Evolutionary conservation across 2,888 invertebrate species (phyloP), one percentile per base, ranked within the genome.

Genomic region (Cosmia trapezina): DNA sequence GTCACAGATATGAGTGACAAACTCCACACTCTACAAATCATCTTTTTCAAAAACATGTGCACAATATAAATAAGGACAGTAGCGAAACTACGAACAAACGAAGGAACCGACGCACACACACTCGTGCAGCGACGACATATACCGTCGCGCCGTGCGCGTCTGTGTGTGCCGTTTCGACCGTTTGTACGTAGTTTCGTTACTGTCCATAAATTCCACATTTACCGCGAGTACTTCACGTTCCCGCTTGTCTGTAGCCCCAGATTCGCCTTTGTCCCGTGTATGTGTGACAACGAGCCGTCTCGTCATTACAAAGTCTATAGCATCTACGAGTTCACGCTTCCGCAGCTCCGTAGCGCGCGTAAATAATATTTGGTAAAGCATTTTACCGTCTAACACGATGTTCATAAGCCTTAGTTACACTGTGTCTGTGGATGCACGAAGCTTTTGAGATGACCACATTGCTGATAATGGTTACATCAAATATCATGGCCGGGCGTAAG

Each of bases 361-460:
- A 8, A 22, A 37, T 51, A 19, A 19, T 73, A 73, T 73, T 64
- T 49, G 60, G 41, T 68, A 41, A 47, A 59, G 57, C 28, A 53
- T 51, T 33, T 3, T 17, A 43, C 43, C 12, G 3, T 49, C 33
- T 28, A 12, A 22, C 22, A 63, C 14, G 12, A 64, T 41, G 17
- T 61, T 56, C 19, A n/a, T 45, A 61, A 9, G 9, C 6, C 1
- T n/a, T 47, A 19, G 14, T 33, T 61, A 22, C 41, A 59, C 28
- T 45, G n/a, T 19, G 22, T 47, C 19, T 49, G 37, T 56, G 28
- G 5, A 43, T 19, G 22, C 41, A 22, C 7, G 1, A 49, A n/a
- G 14, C 28, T 19, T 43, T 37, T 37, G n/a, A 28, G 37, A n/a
- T 45, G 37, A 3, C 12, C 11, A 51, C 9, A 17, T 62, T 51